A percentile compares a stretch with the other conserved stretches of the same genome.
Evolutionary conservation across 2,113 vertebrate genomes (phyloP).

Genomic region (Globicephala melas): DNA sequence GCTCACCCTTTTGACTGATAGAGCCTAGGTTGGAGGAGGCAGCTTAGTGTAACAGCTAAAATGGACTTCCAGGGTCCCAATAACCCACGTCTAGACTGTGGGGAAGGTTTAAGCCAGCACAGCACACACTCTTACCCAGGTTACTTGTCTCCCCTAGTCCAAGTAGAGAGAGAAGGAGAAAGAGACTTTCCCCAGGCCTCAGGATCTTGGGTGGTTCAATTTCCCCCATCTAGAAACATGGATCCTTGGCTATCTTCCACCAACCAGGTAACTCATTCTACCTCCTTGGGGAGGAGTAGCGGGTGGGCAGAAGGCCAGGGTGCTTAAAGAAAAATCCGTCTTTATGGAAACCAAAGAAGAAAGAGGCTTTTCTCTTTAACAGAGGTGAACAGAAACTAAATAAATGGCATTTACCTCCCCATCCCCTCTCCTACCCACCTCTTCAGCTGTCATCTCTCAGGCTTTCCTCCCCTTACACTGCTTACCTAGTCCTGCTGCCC

Average conservation of each 20-base stretch:
- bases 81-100: neutral
- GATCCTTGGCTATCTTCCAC: neutral
- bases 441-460: neutral
- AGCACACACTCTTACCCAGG: neutral
- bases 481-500: neutral
- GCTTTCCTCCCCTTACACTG: neutral
- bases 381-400: neutral
- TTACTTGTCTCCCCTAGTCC: neutral
- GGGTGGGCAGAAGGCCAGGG: neutral
- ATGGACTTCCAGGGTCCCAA: neutral
- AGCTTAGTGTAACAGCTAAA: neutral
- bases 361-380: neutral
- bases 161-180: neutral
- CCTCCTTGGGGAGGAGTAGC: neutral
- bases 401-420: neutral
- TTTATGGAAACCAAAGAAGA: neutral
- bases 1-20: neutral
- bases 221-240: neutral
- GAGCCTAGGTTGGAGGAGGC: neutral
- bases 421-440: neutral
- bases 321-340: neutral
- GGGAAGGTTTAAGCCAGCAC: neutral
- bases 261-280: neutral
- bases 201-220: neutral
- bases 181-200: neutral